phyloP scores from a whole-genome alignment of 30 jellyfish, hydroid and myxozoan species.

The Hydractinia echinata region DNA sequence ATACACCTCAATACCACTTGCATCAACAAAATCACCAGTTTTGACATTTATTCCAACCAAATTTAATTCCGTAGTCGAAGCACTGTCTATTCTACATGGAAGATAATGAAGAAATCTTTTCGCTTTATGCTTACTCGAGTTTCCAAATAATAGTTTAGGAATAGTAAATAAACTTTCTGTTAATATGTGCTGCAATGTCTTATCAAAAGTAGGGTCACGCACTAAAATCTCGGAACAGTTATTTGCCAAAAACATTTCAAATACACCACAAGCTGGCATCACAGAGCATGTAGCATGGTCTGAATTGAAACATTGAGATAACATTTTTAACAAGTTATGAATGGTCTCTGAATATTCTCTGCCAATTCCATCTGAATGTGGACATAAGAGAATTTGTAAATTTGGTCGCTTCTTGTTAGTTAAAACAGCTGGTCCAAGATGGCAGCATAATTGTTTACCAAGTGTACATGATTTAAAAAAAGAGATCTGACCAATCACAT shows the following conservation, averaged over 20 bases:
- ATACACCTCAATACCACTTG: not conserved
- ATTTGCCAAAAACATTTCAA: slow-evolving; percentile 7
- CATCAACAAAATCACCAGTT: slow-evolving; percentile 18
- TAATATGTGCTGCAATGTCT: not conserved
- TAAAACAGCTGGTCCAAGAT: slow-evolving; percentile 15
- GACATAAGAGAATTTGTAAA: slow-evolving; percentile 20
- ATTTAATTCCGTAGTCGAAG: not conserved
- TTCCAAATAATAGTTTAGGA: slow-evolving; percentile 12
- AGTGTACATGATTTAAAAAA: slow-evolving; percentile 25
- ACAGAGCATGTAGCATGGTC: not conserved
- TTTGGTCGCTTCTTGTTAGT: not conserved
- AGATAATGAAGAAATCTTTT: slow-evolving; percentile 7
- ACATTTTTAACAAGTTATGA: not conserved
- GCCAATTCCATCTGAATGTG: slow-evolving; percentile 21
- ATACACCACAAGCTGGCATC: slow-evolving; percentile 40
- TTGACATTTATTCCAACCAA: slow-evolving; percentile 11
- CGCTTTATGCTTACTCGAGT: slow-evolving; percentile 2
- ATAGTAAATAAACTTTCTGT: slow-evolving; percentile 5
- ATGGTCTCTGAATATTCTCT: slow-evolving; percentile 1
- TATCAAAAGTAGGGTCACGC: not conserved
- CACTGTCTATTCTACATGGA: not conserved
- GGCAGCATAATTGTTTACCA: slow-evolving; percentile 23
- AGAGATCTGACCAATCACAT: not conserved
- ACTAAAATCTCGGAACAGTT: not conserved
- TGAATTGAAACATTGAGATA: not conserved